Evolutionary conservation across 2,888 invertebrate species (phyloP), one percentile per base, ranked within the genome.

Genomic region (Heliconius ismenius): DNA sequence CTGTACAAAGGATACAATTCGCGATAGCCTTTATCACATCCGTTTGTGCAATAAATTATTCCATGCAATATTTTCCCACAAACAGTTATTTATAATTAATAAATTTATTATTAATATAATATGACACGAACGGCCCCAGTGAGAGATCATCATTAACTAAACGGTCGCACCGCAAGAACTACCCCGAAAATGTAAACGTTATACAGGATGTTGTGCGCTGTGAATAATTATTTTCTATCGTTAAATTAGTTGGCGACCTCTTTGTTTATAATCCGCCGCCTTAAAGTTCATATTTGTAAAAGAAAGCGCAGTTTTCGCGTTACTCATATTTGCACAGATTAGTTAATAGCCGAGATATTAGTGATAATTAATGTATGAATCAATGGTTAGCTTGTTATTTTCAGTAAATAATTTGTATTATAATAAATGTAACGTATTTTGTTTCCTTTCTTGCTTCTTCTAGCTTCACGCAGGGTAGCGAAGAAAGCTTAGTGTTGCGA

Each of bases 191-290:
- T 80, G 79, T 49, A 28, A 81, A 67, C 76, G 78, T 75, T 76
- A 79, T 80, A 82, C 82, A 82, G 82, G 82, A 82, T 73, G 82
- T 80, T 74, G 76, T 76, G 73, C 76, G 82, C 54, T 74, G 77
- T 77, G 82, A 81, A 82, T 82, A 79, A 78, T 80, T 80, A 79
- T 79, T 76, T 79, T 62, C 26, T 60, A 58, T 75, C 73, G 73
- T 76, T 72, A 76, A 77, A 75, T 76, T 75, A 76, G 64, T 76
- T 64, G 73, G 75, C 78, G 67, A 74, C 69, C 69, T 68, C 76
- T 81, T 79, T 78, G 78, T 78, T 43, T 54, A 54, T 54, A 75
- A 75, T 75, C 78, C 58, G 73, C 63, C 68, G 62, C 69, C 72
- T 70, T 73, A 70, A 76, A 73, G 73, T 68, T 74, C 76, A 76